phyloP scores from a whole-genome alignment of 1,140 invertebrate genomes.

The Hirudo medicinalis region DNA sequence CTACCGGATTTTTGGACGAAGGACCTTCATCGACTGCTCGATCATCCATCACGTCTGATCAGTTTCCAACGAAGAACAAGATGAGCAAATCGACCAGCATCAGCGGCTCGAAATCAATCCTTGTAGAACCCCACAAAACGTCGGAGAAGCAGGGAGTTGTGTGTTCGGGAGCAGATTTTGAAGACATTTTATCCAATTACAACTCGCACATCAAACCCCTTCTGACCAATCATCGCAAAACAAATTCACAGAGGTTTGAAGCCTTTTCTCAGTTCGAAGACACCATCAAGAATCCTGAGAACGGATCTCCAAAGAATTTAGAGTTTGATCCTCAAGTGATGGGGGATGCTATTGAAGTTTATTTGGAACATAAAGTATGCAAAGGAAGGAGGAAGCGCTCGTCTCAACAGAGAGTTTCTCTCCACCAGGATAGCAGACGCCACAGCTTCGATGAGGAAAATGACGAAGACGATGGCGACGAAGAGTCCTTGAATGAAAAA shows the following conservation, averaged over 20 bases:
- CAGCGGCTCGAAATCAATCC: not conserved
- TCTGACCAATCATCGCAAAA: not conserved
- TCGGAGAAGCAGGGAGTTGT: not conserved
- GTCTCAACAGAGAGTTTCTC: not conserved
- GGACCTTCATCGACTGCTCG: not conserved
- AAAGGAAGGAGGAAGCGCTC: not conserved
- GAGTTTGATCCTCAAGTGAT: conserved; percentile 1
- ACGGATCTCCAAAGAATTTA: not conserved
- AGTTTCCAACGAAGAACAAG: not conserved
- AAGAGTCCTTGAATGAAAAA: conserved; percentile 6
- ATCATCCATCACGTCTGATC: conserved; percentile 5
- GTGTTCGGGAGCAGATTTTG: not conserved
- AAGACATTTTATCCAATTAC: conserved; percentile 1
- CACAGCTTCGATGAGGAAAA: not conserved
- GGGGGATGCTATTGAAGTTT: conserved; percentile 3
- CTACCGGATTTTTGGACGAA: not conserved
- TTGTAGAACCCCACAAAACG: not conserved
- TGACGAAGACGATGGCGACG: not conserved
- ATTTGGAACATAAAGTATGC: not conserved
- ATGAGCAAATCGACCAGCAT: conserved; percentile 2
- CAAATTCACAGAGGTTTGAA: not conserved
- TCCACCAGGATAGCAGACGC: not conserved
- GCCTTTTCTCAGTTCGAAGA: not conserved
- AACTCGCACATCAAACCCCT: not conserved
- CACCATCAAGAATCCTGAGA: not conserved